Evolutionary conservation across 2,113 vertebrate genomes (phyloP), one percentile per base, ranked within the genome.

Genomic region (human): DNA sequence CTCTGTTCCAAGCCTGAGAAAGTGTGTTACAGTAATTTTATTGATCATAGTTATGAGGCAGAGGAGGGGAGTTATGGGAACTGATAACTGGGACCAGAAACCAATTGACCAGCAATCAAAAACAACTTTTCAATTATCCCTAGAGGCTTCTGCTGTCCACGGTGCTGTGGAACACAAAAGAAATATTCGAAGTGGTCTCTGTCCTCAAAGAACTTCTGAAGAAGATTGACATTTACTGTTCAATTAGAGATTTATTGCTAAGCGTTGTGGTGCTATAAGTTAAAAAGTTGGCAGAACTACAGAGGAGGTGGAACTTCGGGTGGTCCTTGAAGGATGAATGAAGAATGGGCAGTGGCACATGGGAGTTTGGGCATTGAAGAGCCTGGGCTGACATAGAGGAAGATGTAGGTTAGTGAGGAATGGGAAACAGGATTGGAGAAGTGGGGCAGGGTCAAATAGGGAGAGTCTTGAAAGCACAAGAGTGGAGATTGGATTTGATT

Each of bases 141-240:
- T 45, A 40, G 40, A 88, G 10, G 3, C 45, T 95, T 98, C 90
- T 97, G 95, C 96, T 96, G 57, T 97, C 90, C 72, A 97, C 92
- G 83, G 81, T 96, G 79, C 89, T 96, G 13, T 96, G 89, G 45
- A 86, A 73, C 73, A 89, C 22, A 90, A 93, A 78, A 50, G 30
- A 97, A 96, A 88, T 79, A 84, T 38, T 92, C 52, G 43, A 52
- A 87, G 20, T 83, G n/a, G 45, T 87, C 38, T 87, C n/a, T 90
- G 48, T 48, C 40, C 50, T 81, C 20, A 40, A 92, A 78, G 76
- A 96, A 64, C 22, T 87, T 96, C 78, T 38, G 88, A 80, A 80
- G 57, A 72, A 61, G 48, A n/a, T 38, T 82, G 89, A 80, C 57
- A 82, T 20, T 86, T 85, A 78, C 84, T 73, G 68, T 14, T 96